Conservation (phyloP, 2,888 invertebrate species). For the Bellardia pandia region DNA sequence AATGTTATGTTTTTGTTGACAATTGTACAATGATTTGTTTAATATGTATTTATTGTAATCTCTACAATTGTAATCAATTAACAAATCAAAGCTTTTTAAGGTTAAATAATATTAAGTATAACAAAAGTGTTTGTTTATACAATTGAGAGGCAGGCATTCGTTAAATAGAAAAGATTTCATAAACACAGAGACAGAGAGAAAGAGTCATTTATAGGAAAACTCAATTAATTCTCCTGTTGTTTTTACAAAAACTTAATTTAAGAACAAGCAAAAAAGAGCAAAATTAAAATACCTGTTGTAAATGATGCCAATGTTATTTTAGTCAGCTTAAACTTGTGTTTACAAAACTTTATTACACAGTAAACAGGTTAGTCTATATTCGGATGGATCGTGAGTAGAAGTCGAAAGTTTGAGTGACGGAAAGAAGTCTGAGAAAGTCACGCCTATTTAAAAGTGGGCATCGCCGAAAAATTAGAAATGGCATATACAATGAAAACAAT, state of each 20-base stretch:
- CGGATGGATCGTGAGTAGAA: no score
- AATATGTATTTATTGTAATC: constrained; percentile 40
- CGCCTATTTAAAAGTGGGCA: no score
- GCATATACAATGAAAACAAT: no score
- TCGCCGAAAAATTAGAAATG: no score
- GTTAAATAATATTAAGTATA: constrained; percentile 19
- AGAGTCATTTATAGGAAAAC: neutral
- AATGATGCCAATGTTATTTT: constrained; percentile 12
- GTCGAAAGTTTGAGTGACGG: no score
- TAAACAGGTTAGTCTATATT: no score
- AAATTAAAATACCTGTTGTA: constrained; percentile 53
- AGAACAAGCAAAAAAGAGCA: neutral
- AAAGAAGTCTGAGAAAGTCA: no score
- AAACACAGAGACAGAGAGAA: neutral
- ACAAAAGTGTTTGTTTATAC: neutral
- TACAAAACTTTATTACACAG: neutral
- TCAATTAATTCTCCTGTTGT: neutral
- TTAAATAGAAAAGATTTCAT: neutral
- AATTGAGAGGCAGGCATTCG: constrained; percentile 3
- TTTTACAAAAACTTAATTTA: constrained; percentile 11
- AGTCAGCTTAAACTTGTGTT: neutral
- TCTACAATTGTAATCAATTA: constrained; percentile 44
- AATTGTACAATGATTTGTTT: constrained; percentile 23
- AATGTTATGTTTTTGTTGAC: neutral
- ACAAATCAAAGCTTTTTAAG: constrained; percentile 49